Evolutionary conservation across 1,140 invertebrate species (phyloP), one percentile per base, ranked within the genome.

Genomic region (Apis cerana): DNA sequence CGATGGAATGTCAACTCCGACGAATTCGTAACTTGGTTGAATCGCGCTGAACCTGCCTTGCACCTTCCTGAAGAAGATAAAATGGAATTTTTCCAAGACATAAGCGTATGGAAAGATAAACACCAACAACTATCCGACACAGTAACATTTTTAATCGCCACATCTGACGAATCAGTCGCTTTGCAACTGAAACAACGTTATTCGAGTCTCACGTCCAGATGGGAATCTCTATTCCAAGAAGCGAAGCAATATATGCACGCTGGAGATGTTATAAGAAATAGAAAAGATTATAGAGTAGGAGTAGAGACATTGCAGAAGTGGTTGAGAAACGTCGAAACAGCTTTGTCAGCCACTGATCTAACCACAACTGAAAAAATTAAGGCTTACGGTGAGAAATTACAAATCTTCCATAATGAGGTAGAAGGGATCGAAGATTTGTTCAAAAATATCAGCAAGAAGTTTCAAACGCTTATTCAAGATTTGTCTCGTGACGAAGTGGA

Each of bases 401-500:
- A 98, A 92, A 95, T 95, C 88, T 94, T 98, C 58, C 97, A 97
- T 91, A 95, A 94, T 43, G 97, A 99, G 94, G 96, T 98, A 1
- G 97, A 98, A 91, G 96, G 96, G 67, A 97, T 98, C 83, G 98
- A 99, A 92, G 97, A 97, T 82, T 92, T 98, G 1, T 99, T 99
- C 92, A 98, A 99, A 92, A 96, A 95, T 69, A 96, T 98, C 58
- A 98, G 97, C 88, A 97, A 97, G 91, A 98, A 97, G 70, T 98
- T 99, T 92, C 98, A 99, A 93, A 96, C 95, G 11, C 95, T 99
- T 1, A 98, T 99, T 23, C 97, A 97, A 87, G 98, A 99, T 91
- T 94, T 99, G n/a, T 96, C 97, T 0, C 95, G 97, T 33, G 97
- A 99, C 59, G 97, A 98, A 90, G 97, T 99, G 5, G 98, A 98